Conservation (phyloP, 2,113 vertebrate genomes). For the Antigone vipio region DNA sequence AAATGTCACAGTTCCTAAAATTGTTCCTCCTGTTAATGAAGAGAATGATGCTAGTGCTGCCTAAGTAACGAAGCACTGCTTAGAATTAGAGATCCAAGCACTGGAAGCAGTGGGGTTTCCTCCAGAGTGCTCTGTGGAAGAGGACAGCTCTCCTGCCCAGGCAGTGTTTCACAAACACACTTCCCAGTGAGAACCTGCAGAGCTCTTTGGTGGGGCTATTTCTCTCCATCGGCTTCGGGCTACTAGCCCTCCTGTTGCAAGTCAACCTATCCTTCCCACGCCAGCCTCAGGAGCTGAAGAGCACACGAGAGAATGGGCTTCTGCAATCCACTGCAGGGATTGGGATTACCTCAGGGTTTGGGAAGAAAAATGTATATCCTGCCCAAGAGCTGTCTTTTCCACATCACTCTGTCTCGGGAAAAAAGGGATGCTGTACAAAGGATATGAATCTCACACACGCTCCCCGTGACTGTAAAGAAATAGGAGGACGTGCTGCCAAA, state of each 20-base stretch:
- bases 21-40: background rate
- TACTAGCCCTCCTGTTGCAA: background rate
- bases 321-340: background rate
- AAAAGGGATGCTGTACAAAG: background rate
- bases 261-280: accelerated
- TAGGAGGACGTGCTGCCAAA: background rate
- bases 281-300: background rate
- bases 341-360: background rate
- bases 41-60: background rate
- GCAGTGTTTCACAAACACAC: background rate
- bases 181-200: background rate
- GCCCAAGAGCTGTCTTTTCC: background rate
- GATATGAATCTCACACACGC: background rate
- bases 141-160: background rate
- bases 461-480: background rate
- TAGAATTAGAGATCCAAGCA: background rate
- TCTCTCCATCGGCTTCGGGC: background rate
- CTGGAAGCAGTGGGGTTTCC: background rate
- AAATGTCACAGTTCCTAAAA: background rate
- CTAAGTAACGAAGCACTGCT: background rate
- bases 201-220: background rate
- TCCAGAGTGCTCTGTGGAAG: background rate
- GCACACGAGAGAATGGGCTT: background rate
- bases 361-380: background rate
- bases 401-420: background rate